Evolutionary conservation across 2,888 invertebrate genomes (phyloP).

Genomic region (Dasysyrphus tricinctus): DNA sequence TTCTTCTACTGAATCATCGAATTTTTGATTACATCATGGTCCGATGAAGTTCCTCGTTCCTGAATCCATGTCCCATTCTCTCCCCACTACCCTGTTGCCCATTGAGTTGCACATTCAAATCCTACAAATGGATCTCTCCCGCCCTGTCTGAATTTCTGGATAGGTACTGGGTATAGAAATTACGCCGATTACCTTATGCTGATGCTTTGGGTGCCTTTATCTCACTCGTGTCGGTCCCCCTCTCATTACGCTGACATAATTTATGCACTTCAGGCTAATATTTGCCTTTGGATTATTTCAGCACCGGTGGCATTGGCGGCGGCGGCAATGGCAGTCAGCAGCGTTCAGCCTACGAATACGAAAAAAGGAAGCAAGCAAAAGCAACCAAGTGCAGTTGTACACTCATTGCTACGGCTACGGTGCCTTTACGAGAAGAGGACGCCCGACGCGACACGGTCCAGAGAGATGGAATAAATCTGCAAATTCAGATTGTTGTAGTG

Average conservation of each 20-base stretch:
- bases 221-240: conserved; percentile 68
- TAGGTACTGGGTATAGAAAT: conserved; percentile 44
- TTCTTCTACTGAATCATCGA: conserved; percentile 69
- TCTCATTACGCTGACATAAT: conserved; percentile 74
- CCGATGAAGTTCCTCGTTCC: conserved; percentile 21
- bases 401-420: conserved; percentile 20
- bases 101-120: conserved; percentile 30
- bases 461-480: conserved; percentile 70
- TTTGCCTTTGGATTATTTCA: conserved; percentile 70
- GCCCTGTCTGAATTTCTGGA: conserved; percentile 3
- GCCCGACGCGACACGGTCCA: conserved; percentile 59
- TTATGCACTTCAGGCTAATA: conserved; percentile 73
- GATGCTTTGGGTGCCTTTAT: conserved; percentile 66
- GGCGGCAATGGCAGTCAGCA: background rate
- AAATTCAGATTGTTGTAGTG: conserved; percentile 68
- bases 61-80: background rate
- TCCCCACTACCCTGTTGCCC: background rate
- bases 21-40: conserved; percentile 69
- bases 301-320: background rate
- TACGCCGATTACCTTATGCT: conserved; percentile 73
- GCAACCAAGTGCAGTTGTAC: conserved; percentile 1
- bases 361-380: conserved; percentile 8
- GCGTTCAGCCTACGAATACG: conserved; percentile 19
- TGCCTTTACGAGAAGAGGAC: conserved; percentile 27
- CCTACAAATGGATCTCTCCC: conserved; percentile 34